Evolutionary conservation across 64 coral and sea anemone species (phyloP).

Genomic region (Anthopleura sola): DNA sequence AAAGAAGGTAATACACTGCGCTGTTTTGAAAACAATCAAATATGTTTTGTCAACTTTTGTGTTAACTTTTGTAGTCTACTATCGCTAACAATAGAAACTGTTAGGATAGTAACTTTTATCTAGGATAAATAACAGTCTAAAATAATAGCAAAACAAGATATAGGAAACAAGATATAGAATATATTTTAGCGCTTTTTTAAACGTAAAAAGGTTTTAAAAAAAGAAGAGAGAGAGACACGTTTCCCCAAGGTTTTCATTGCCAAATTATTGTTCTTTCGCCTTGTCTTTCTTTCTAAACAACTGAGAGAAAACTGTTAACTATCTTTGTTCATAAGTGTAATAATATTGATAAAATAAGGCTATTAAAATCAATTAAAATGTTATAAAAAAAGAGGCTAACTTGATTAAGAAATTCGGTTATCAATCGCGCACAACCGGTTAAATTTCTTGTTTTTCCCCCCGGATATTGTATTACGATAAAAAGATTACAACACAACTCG

Average conservation of each 20-base stretch:
- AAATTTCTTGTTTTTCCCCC: too few species aligned
- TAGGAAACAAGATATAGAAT: not conserved
- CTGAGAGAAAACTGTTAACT: too few species aligned
- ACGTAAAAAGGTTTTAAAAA: too few species aligned
- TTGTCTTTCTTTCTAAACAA: not conserved
- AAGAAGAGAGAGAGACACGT: too few species aligned
- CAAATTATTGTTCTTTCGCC: not conserved
- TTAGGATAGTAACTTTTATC: not conserved
- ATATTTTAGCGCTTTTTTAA: too few species aligned
- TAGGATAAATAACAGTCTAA: not conserved
- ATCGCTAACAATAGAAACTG: not conserved
- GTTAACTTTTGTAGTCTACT: not conserved
- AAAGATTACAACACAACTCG: too few species aligned
- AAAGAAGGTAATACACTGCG: conserved; percentile 60
- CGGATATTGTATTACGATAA: too few species aligned
- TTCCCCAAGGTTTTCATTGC: too few species aligned
- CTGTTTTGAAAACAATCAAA: not conserved
- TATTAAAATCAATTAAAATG: not conserved
- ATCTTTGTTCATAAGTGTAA: too few species aligned
- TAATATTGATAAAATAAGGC: not conserved
- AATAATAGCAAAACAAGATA: not conserved
- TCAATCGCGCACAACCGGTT: too few species aligned
- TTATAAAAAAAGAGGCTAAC: not conserved
- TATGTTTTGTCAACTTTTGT: not conserved
- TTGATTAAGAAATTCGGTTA: too few species aligned